phyloP scores from a whole-genome alignment of 37 sponge, comb jelly and placozoan genomes.

The Diacarnus erythraeanus region DNA sequence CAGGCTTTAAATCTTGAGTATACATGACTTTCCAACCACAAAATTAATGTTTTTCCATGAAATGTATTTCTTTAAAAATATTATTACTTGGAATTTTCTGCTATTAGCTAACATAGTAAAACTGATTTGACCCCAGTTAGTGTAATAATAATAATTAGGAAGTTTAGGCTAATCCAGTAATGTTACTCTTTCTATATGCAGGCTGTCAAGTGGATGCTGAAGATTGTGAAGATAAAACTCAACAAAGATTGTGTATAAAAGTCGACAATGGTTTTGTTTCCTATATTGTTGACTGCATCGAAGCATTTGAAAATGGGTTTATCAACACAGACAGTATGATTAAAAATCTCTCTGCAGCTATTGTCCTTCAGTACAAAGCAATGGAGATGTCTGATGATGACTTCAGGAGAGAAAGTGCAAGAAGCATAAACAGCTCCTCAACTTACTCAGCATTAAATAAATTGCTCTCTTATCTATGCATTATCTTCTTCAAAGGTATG shows the following conservation, averaged over 20 bases:
- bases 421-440: not conserved
- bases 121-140: too few relatives aligned
- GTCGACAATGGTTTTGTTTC: not conserved
- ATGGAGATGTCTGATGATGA: not conserved
- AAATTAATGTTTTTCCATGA: too few relatives aligned
- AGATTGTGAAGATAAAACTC: not conserved
- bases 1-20: too few relatives aligned
- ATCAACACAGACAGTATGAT: not conserved
- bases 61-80: too few relatives aligned
- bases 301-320: not conserved
- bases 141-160: too few relatives aligned
- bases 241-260: too few relatives aligned
- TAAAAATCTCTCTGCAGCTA: conserved; percentile 7
- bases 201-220: not conserved
- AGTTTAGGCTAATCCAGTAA: too few relatives aligned
- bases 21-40: too few relatives aligned
- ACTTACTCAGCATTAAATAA: not conserved
- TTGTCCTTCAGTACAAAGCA: not conserved
- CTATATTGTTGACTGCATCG: not conserved
- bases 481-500: not conserved
- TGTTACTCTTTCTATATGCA: not conserved
- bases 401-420: not conserved
- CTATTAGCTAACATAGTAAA: too few relatives aligned
- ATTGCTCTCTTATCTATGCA: not conserved
- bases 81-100: too few relatives aligned